These are phyloP conservation scores for Halisarca cf. caerulea DNA, from an alignment of 37 sponge, comb jelly and placozoan species.

Conservation along the genomic window DNA sequence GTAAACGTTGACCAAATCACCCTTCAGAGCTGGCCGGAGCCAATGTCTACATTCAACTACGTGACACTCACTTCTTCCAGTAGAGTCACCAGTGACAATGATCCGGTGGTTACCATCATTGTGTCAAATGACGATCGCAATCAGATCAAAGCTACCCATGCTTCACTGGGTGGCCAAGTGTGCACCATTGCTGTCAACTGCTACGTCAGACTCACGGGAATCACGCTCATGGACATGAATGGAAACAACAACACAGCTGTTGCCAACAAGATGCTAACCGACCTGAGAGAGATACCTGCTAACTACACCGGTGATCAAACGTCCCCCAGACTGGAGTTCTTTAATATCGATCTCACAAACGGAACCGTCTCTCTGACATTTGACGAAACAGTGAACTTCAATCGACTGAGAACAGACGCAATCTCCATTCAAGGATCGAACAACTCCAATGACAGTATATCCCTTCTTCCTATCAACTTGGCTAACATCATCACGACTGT, in stretches of 20 bases:
- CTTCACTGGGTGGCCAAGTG: constrained; percentile 5
- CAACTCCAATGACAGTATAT: constrained; percentile 15
- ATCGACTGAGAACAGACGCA: constrained; percentile 55
- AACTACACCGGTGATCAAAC: constrained; percentile 47
- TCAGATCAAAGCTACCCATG: constrained; percentile 62
- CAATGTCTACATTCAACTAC: constrained; percentile 24
- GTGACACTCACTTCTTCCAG: constrained; percentile 46
- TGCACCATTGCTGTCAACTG: constrained; percentile 61
- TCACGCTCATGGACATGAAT: constrained; percentile 64
- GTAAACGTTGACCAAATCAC: constrained; percentile 47
- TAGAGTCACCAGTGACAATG: constrained; percentile 33
- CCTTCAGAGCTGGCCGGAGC: constrained; percentile 38
- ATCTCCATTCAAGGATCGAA: constrained; percentile 64
- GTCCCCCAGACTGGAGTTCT: constrained; percentile 62
- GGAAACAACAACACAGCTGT: constrained; percentile 38
- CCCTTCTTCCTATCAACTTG: constrained; percentile 28
- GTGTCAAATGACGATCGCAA: constrained; percentile 76
- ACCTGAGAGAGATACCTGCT: background rate
- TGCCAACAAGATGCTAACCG: background rate
- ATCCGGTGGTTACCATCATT: constrained; percentile 44
- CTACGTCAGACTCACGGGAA: constrained; percentile 43
- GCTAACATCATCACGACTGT: constrained; percentile 35
- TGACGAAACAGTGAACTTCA: constrained; percentile 85
- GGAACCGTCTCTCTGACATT: constrained; percentile 66
- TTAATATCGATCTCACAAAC: constrained; percentile 67